Conservation (phyloP, 2,888 invertebrate species). For the Graphium colonna region DNA sequence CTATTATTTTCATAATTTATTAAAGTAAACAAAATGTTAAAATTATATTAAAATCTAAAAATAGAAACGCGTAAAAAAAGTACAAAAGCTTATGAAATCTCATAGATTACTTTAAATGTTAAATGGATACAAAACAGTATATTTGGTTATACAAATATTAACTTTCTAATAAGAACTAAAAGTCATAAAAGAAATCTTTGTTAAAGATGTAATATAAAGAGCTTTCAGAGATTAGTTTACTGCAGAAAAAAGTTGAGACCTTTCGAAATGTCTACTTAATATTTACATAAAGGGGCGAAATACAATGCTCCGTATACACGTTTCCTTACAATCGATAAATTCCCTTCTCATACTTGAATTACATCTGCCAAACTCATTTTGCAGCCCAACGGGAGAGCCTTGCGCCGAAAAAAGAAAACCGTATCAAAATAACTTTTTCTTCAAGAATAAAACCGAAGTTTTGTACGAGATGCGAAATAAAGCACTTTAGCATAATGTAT, state of each 20-base stretch:
- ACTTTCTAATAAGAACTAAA: too few species aligned
- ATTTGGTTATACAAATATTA: too few species aligned
- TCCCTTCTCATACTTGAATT: neutral
- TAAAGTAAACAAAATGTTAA: too few species aligned
- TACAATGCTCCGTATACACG: neutral
- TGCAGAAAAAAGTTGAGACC: neutral
- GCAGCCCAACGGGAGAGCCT: neutral
- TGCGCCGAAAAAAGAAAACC: neutral
- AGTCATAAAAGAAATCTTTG: too few species aligned
- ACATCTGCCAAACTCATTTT: neutral
- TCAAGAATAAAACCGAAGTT: constrained; percentile 12
- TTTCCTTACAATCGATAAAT: neutral
- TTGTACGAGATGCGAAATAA: constrained; percentile 14
- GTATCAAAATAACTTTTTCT: constrained; percentile 9
- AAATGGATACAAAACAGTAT: too few species aligned
- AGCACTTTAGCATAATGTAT: constrained; percentile 18
- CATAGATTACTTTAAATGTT: too few species aligned
- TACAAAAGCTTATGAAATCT: too few species aligned
- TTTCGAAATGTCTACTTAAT: neutral
- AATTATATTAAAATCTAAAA: too few species aligned
- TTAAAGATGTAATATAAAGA: too few species aligned
- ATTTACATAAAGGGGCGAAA: neutral
- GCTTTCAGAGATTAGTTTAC: neutral
- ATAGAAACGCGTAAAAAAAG: too few species aligned
- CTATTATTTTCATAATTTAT: too few species aligned